Evolutionary conservation across 2,888 invertebrate genomes (phyloP).

Genomic region (Xylophagus ater): DNA sequence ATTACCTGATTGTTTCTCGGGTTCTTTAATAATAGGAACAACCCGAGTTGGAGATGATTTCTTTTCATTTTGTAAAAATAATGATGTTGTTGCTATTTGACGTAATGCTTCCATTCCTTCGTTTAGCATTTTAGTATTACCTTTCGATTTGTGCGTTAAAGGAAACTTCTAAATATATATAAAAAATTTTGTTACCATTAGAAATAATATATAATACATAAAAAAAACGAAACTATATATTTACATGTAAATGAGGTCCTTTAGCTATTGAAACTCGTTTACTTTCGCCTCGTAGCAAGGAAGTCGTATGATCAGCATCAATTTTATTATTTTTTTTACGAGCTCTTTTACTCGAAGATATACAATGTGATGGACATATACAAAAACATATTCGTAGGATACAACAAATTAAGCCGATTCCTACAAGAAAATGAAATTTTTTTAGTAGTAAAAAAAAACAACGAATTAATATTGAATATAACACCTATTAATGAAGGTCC

Average conservation of each 20-base stretch:
- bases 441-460: not conserved
- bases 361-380: conserved; percentile 69
- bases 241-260: conserved; percentile 28
- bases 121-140: conserved; percentile 37
- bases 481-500: conserved; percentile 65
- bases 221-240: not conserved
- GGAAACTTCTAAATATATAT: conserved; percentile 27
- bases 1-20: conserved; percentile 28
- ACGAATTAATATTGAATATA: conserved; percentile 1
- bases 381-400: conserved; percentile 73
- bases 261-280: conserved; percentile 38
- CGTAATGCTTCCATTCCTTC: conserved; percentile 40
- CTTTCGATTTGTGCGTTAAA: conserved; percentile 32
- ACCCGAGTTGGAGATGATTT: conserved; percentile 30
- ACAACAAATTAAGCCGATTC: conserved; percentile 70
- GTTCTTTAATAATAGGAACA: conserved; percentile 39
- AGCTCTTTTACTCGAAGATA: conserved; percentile 53
- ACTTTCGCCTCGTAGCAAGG: conserved; percentile 36
- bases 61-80: conserved; percentile 42
- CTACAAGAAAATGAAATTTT: conserved; percentile 28
- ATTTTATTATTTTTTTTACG: conserved; percentile 42
- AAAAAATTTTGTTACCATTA: not conserved
- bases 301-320: conserved; percentile 40
- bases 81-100: conserved; percentile 40
- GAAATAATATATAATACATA: not conserved